Evolutionary conservation across 2,888 invertebrate species (phyloP).

Genomic region (Omphaloscelis lunosa): DNA sequence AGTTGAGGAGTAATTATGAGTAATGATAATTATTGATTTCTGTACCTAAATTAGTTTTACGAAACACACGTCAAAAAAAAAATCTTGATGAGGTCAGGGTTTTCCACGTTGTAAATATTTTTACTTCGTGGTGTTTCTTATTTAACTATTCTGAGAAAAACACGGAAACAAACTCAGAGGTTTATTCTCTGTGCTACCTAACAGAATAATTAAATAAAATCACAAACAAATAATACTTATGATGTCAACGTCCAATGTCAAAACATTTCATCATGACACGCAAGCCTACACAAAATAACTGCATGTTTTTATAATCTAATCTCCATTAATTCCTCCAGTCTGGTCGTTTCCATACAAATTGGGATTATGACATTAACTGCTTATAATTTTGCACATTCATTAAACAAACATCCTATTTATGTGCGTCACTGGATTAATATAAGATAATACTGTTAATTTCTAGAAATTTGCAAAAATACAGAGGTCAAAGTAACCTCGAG

Average conservation of each 20-base stretch:
- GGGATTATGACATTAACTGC: constrained; percentile 56
- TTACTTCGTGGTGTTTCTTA: background rate
- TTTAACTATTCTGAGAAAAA: background rate
- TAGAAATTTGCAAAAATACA: constrained; percentile 13
- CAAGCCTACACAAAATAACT: background rate
- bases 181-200: no score
- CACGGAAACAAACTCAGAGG: background rate
- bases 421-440: constrained; percentile 2
- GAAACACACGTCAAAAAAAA: background rate
- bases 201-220: background rate
- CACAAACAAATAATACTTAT: constrained; percentile 6
- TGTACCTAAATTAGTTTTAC: background rate
- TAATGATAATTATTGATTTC: no score
- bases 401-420: constrained; percentile 11
- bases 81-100: background rate
- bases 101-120: background rate
- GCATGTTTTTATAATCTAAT: constrained; percentile 50
- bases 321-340: constrained; percentile 28
- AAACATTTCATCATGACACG: constrained; percentile 4
- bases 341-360: background rate
- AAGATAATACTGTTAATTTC: background rate
- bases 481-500: background rate
- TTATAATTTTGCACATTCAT: background rate
- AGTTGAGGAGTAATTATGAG: no score
- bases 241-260: constrained; percentile 13